phyloP scores from a whole-genome alignment of 2,797 vertebrate genomes.

The Streptopelia turtur region DNA sequence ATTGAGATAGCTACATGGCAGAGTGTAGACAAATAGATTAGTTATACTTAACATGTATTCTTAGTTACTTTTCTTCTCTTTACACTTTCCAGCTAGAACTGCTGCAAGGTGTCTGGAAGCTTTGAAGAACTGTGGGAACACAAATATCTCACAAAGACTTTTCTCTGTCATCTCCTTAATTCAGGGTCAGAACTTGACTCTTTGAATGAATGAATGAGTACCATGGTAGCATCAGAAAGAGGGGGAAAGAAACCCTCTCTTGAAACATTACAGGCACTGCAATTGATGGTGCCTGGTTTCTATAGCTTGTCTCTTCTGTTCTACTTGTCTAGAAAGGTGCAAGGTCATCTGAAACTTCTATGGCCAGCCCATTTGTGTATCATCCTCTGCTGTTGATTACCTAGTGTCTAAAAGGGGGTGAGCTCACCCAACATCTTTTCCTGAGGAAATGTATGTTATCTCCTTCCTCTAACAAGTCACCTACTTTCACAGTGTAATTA shows the following conservation, averaged over 20 bases:
- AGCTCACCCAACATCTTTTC: background rate
- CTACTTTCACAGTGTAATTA: background rate
- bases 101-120: background rate
- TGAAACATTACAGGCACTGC: background rate
- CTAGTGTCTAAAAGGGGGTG: background rate
- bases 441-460: background rate
- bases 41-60: background rate
- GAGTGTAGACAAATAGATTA: background rate
- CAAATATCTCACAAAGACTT: background rate
- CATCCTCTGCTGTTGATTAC: background rate
- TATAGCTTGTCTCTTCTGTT: background rate
- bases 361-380: background rate
- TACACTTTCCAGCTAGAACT: background rate
- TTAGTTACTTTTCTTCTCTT: constrained; percentile 10
- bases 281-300: background rate
- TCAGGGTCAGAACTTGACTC: background rate
- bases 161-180: background rate
- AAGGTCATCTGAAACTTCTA: background rate
- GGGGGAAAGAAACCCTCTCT: background rate
- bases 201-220: background rate
- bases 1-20: background rate
- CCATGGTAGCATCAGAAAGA: background rate
- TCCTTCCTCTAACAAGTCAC: background rate
- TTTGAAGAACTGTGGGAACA: background rate
- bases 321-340: background rate